Percentiles rank a stretch among this genome's conserved stretches.
Conservation (phyloP, 2,113 vertebrate species). For the Carollia perspicillata region DNA sequence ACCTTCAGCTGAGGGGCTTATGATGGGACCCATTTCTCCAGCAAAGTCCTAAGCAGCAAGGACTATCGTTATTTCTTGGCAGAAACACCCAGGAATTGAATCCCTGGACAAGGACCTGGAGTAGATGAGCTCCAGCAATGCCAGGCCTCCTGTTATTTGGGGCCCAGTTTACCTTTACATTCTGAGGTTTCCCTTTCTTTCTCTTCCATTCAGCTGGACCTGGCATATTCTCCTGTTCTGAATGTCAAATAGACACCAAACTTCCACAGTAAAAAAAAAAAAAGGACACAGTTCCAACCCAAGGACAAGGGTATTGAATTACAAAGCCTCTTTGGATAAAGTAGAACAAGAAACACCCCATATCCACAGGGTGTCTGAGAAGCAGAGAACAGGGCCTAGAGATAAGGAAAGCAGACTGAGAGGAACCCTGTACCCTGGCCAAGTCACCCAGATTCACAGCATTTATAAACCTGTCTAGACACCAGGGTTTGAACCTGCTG, state of each 20-base stretch:
- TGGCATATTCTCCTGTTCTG: conserved; percentile 25
- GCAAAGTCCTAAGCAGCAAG: not conserved
- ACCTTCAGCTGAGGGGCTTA: not conserved
- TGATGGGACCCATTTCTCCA: not conserved
- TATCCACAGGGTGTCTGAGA: conserved; percentile 11
- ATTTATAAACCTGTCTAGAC: conserved; percentile 40
- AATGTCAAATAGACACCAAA: not conserved
- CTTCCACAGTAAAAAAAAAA: conserved; percentile 16
- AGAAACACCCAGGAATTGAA: not conserved
- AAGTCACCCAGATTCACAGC: not conserved
- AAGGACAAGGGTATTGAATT: conserved; percentile 35
- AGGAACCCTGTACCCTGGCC: conserved; percentile 28
- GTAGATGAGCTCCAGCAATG: not conserved
- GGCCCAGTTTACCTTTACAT: not conserved
- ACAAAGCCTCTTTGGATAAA: conserved; percentile 36
- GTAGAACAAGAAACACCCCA: conserved; percentile 29
- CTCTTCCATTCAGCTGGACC: not conserved
- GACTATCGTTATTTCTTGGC: not conserved
- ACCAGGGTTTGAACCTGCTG: not conserved
- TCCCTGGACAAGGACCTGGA: not conserved
- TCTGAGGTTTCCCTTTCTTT: not conserved
- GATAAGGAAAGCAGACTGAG: conserved; percentile 47
- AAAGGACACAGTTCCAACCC: conserved; percentile 43
- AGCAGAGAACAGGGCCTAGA: conserved; percentile 1
- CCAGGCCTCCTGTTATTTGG: not conserved